Evolutionary conservation across 2,888 invertebrate genomes (phyloP).

Genomic region (Drosophila helvetica): DNA sequence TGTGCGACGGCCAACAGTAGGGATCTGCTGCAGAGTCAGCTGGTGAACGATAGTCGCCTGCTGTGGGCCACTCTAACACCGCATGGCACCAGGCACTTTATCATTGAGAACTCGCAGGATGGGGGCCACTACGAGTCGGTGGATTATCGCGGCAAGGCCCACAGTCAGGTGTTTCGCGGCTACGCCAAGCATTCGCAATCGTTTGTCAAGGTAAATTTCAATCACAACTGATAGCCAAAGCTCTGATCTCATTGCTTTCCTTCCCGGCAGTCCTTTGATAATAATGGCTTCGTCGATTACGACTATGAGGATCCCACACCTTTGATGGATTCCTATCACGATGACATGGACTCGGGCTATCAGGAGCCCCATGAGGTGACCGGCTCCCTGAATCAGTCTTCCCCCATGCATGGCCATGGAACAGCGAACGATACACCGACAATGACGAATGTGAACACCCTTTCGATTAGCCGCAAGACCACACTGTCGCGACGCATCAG

Average conservation of each 20-base stretch:
- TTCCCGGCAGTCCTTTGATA: constrained; percentile 86
- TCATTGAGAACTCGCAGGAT: constrained; percentile 85
- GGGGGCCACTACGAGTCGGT: constrained; percentile 90
- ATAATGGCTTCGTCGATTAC: constrained; percentile 91
- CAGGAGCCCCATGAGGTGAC: constrained; percentile 84
- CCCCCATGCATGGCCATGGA: constrained; percentile 84
- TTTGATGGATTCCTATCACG: constrained; percentile 89
- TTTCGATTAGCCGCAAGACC: constrained; percentile 84
- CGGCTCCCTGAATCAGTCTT: constrained; percentile 81
- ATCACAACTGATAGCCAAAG: neutral
- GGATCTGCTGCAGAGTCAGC: constrained; percentile 83
- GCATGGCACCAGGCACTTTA: constrained; percentile 91
- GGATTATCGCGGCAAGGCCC: constrained; percentile 84
- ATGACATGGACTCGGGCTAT: constrained; percentile 85
- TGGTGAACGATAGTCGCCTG: constrained; percentile 88
- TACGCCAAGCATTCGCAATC: constrained; percentile 79
- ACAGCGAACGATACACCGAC: constrained; percentile 86
- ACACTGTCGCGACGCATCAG: constrained; percentile 83
- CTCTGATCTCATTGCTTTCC: neutral
- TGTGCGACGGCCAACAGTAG: constrained; percentile 85
- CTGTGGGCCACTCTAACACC: constrained; percentile 94
- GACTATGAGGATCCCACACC: constrained; percentile 93
- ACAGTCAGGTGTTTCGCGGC: constrained; percentile 77
- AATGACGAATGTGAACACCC: constrained; percentile 79
- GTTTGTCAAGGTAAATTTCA: constrained; percentile 79